phyloP scores from a whole-genome alignment of 37 sponge, comb jelly and placozoan species.

The Dysidea cf. avara region DNA sequence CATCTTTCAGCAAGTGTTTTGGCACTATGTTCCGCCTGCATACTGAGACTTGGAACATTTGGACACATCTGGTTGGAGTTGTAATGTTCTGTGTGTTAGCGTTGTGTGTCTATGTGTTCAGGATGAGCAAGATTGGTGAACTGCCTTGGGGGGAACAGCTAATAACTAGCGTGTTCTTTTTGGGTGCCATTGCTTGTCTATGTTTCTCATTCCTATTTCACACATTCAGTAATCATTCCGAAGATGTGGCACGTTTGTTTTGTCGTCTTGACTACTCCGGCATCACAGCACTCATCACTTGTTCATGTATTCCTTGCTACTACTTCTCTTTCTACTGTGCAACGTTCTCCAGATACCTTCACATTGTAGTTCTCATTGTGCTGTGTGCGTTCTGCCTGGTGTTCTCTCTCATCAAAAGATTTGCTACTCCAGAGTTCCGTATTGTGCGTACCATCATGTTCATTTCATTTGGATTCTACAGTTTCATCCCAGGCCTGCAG shows the following conservation, averaged over 20 bases:
- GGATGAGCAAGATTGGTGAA: constrained; percentile 31
- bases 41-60: constrained; percentile 97
- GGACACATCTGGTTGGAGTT: constrained; percentile 95
- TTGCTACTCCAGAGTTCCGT: constrained; percentile 10
- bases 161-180: constrained; percentile 72
- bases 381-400: constrained; percentile 56
- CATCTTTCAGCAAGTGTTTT: constrained; percentile 77
- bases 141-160: constrained; percentile 82
- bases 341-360: constrained; percentile 12
- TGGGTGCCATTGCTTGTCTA: constrained; percentile 82
- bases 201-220: constrained; percentile 84
- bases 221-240: constrained; percentile 80
- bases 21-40: constrained; percentile 87
- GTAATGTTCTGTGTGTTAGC: constrained; percentile 66
- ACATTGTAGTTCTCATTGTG: constrained; percentile 45
- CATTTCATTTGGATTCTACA: constrained; percentile 75
- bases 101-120: constrained; percentile 51
- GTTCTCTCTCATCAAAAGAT: constrained; percentile 70
- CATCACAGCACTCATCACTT: constrained; percentile 87
- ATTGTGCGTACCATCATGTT: constrained; percentile 51
- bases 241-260: constrained; percentile 50
- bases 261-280: constrained; percentile 90
- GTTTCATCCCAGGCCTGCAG: constrained; percentile 77
- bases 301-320: constrained; percentile 80
- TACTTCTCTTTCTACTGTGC: constrained; percentile 94